A percentile compares a stretch with the other conserved stretches of the same genome.
Evolutionary conservation across 1,140 invertebrate genomes (phyloP).

Genomic region (Drosophila bifasciata): DNA sequence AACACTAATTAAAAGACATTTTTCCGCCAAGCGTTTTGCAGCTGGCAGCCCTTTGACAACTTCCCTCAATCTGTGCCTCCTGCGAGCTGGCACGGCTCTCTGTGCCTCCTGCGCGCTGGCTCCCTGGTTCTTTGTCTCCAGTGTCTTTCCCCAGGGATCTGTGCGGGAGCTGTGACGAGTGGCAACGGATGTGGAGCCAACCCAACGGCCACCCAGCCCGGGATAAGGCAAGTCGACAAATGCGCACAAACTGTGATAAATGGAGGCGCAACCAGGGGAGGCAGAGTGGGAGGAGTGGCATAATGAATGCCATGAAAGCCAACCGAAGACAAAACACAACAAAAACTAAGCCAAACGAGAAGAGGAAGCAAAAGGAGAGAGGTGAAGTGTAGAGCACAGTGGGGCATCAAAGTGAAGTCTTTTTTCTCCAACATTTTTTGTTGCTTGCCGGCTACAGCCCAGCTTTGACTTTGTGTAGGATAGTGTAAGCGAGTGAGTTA

Average conservation of each 20-base stretch:
- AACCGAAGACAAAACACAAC: slow-evolving; percentile 33
- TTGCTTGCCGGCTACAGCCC: slow-evolving; percentile 28
- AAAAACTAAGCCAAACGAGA: slow-evolving; percentile 38
- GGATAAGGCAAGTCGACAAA: slow-evolving; percentile 73
- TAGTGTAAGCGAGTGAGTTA: slow-evolving; percentile 45
- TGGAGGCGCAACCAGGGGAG: slow-evolving; percentile 39
- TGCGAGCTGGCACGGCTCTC: slow-evolving; percentile 1
- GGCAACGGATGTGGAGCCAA: slow-evolving; percentile 33
- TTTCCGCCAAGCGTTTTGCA: slow-evolving; percentile 46
- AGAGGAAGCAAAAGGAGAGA: neutral
- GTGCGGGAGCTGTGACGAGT: slow-evolving; percentile 27
- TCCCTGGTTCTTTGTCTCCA: slow-evolving; percentile 18
- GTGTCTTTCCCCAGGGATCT: slow-evolving; percentile 32
- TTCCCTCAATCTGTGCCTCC: slow-evolving; percentile 15
- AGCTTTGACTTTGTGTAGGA: slow-evolving; percentile 39
- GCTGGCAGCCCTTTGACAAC: slow-evolving; percentile 54
- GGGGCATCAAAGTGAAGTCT: slow-evolving; percentile 51
- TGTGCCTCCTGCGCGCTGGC: slow-evolving; percentile 7
- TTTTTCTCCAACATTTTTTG: slow-evolving; percentile 48
- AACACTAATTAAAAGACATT: slow-evolving; percentile 80
- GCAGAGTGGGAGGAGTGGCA: slow-evolving; percentile 2
- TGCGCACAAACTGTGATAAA: slow-evolving; percentile 66
- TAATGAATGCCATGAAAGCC: slow-evolving; percentile 57
- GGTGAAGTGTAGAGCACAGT: neutral
- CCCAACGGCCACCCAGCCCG: slow-evolving; percentile 24